Conservation (phyloP, 37 sponge, comb jelly and placozoan species). For the Chondrilla cf. caribensis region DNA sequence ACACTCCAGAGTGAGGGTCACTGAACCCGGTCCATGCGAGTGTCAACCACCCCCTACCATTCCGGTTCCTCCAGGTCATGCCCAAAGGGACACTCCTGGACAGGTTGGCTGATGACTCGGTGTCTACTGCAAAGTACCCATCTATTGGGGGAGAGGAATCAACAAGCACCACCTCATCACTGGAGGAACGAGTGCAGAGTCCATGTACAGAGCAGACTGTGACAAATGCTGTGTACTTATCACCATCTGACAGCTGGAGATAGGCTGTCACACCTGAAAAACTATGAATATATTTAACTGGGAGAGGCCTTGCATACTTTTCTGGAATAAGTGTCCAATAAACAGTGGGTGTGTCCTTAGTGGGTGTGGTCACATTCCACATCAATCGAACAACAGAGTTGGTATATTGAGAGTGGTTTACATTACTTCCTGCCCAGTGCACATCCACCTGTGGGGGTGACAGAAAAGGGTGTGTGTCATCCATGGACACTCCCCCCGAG, state of each 20-base stretch:
- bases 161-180: slow-evolving; percentile 41
- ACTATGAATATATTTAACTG: background rate
- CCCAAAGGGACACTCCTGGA: slow-evolving; percentile 37
- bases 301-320: slow-evolving; percentile 18
- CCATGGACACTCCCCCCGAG: slow-evolving; percentile 42
- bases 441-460: slow-evolving; percentile 25
- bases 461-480: slow-evolving; percentile 28
- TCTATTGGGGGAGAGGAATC: slow-evolving; percentile 83
- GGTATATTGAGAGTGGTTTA: slow-evolving; percentile 46
- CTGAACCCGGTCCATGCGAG: slow-evolving; percentile 74
- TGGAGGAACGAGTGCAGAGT: slow-evolving; percentile 30
- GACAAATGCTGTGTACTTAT: slow-evolving; percentile 31
- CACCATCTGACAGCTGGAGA: slow-evolving; percentile 57
- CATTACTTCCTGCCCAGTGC: slow-evolving; percentile 55
- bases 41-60: background rate
- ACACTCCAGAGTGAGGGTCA: slow-evolving; percentile 73
- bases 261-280: background rate
- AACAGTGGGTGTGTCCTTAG: background rate
- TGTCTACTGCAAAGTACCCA: slow-evolving; percentile 76
- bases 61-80: slow-evolving; percentile 65
- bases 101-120: slow-evolving; percentile 29
- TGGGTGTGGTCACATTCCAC: slow-evolving; percentile 51
- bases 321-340: slow-evolving; percentile 39
- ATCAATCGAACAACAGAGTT: slow-evolving; percentile 28
- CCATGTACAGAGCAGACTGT: slow-evolving; percentile 62